Conservation (phyloP, 2,113 vertebrate genomes). For the Raja brachyura region DNA sequence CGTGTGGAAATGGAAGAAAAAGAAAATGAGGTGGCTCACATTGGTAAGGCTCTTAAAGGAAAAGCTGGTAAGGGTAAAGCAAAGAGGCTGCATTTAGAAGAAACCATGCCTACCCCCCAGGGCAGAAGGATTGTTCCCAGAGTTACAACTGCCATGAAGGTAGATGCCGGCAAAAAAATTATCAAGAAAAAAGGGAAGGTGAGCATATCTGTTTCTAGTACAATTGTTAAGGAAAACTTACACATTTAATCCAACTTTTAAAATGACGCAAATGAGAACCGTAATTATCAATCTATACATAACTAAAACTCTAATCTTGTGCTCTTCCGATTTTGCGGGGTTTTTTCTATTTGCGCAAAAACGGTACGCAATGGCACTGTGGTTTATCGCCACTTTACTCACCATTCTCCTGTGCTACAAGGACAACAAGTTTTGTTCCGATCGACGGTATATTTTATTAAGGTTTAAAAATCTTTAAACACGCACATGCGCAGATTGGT, state of each 20-base stretch:
- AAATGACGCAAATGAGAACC: too few species aligned
- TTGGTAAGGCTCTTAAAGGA: constrained; percentile 56
- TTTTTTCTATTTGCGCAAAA: too few species aligned
- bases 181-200: constrained; percentile 75
- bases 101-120: constrained; percentile 75
- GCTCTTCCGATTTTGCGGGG: too few species aligned
- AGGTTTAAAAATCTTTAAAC: too few species aligned
- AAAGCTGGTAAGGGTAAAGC: constrained; percentile 64
- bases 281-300: too few species aligned
- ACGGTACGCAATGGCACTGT: too few species aligned
- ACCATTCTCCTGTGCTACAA: too few species aligned
- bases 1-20: constrained; percentile 70
- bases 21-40: constrained; percentile 51
- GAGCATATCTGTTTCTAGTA: background rate
- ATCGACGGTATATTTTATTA: too few species aligned
- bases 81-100: constrained; percentile 64
- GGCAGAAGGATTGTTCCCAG: constrained; percentile 76
- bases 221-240: background rate
- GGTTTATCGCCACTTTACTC: too few species aligned
- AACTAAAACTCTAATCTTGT: too few species aligned
- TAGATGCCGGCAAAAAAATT: constrained; percentile 73
- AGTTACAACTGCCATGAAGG: constrained; percentile 84
- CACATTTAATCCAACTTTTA: background rate
- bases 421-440: too few species aligned
- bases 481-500: too few species aligned